These are phyloP conservation scores for Andricus quercusramuli DNA, from an alignment of 2,888 invertebrate species.

Conservation along the genomic window DNA sequence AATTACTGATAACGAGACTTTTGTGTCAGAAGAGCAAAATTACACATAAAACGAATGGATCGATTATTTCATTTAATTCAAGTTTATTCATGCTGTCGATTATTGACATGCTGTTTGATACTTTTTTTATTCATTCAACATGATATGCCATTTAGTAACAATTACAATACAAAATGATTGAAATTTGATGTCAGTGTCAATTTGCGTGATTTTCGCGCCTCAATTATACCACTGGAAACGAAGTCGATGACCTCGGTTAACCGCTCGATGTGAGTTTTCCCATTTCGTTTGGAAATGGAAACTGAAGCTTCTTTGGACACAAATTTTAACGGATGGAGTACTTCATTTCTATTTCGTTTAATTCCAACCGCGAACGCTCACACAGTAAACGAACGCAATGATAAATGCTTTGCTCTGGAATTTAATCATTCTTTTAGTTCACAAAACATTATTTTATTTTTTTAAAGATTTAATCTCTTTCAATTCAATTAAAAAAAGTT, in stretches of 20 bases:
- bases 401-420: slow-evolving; percentile 6
- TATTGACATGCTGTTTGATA: no score
- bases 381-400: neutral
- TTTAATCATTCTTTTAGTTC: neutral
- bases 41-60: neutral
- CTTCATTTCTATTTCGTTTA: slow-evolving; percentile 19
- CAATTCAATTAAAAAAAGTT: neutral
- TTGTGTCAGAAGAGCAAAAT: neutral
- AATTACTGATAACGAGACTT: slow-evolving; percentile 12
- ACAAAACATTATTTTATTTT: neutral
- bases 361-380: neutral
- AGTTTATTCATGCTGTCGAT: neutral
- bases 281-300: slow-evolving; percentile 20
- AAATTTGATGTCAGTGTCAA: neutral
- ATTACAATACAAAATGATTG: no score
- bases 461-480: neutral
- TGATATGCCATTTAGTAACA: no score
- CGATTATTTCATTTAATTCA: neutral
- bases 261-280: slow-evolving; percentile 3
- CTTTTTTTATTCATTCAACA: no score
- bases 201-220: slow-evolving; percentile 23
- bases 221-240: neutral
- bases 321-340: slow-evolving; percentile 30
- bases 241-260: slow-evolving; percentile 26
- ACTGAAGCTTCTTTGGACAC: slow-evolving; percentile 29